Evolutionary conservation across 2,113 vertebrate genomes (phyloP).

Genomic region (Alectura lathami): DNA sequence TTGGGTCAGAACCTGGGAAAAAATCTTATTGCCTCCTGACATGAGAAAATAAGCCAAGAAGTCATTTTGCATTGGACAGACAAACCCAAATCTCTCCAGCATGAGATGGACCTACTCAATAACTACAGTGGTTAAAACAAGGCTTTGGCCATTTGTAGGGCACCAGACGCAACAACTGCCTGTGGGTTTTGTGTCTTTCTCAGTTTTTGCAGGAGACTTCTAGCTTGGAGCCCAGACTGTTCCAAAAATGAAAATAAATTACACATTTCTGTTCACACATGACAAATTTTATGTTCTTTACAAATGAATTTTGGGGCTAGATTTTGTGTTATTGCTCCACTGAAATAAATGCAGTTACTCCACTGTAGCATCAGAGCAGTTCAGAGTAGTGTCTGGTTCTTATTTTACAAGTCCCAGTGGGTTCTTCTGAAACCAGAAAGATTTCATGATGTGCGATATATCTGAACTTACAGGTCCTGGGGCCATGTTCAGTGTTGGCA

Average conservation of each 20-base stretch:
- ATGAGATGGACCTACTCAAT: background rate
- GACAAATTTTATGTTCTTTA: background rate
- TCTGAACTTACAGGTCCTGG: background rate
- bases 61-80: background rate
- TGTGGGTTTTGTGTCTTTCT: background rate
- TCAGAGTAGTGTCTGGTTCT: background rate
- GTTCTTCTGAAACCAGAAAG: background rate
- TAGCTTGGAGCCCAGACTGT: background rate
- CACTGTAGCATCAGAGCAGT: background rate
- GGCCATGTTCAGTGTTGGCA: rapidly evolving
- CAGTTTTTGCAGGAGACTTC: background rate
- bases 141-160: background rate
- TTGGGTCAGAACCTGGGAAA: conserved; percentile 28
- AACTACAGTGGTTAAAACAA: background rate
- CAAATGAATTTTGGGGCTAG: background rate
- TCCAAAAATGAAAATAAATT: background rate
- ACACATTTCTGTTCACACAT: rapidly evolving
- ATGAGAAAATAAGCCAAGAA: conserved; percentile 26
- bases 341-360: background rate
- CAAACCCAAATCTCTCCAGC: background rate
- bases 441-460: background rate
- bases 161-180: background rate
- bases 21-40: background rate
- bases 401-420: background rate
- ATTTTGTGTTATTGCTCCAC: background rate